Evolutionary conservation across 2,888 invertebrate genomes (phyloP).

Genomic region (Napeogenes sylphis): DNA sequence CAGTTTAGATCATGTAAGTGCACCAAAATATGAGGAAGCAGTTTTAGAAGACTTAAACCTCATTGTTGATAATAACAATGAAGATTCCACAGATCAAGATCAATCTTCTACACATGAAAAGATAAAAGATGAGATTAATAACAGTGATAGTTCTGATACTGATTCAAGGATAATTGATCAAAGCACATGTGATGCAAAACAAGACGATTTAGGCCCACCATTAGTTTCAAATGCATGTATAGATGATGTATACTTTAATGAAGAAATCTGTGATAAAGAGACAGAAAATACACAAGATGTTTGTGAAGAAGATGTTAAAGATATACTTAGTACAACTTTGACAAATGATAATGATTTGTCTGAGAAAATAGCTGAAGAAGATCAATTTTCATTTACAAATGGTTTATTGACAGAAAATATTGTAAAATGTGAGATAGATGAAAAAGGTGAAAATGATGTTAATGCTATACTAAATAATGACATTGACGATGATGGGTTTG

Average conservation of each 20-base stretch:
- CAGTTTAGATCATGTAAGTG: conserved; percentile 16
- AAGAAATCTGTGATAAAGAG: conserved; percentile 19
- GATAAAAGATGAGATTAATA: conserved; percentile 20
- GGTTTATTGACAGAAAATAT: conserved; percentile 35
- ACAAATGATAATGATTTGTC: conserved; percentile 14
- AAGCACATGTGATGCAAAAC: conserved; percentile 7
- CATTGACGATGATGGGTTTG: conserved; percentile 46
- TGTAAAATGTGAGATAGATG: conserved; percentile 33
- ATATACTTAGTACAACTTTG: conserved; percentile 16
- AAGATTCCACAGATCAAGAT: conserved; percentile 23
- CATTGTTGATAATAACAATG: conserved; percentile 28
- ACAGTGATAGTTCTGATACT: conserved; percentile 20
- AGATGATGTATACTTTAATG: conserved; percentile 13
- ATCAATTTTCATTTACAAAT: conserved; percentile 14
- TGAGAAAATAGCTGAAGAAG: conserved; percentile 9
- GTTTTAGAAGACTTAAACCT: conserved; percentile 36
- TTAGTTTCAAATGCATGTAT: conserved; percentile 16
- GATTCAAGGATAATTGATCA: conserved; percentile 28
- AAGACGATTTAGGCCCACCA: background rate
- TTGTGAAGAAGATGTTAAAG: conserved; percentile 16
- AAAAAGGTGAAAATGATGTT: conserved; percentile 32
- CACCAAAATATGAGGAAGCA: conserved; percentile 29
- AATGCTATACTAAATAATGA: conserved; percentile 3
- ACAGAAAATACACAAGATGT: background rate
- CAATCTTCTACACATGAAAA: conserved; percentile 23